Conservation (phyloP, 2,113 vertebrate species). For the Calidris pygmaea region DNA sequence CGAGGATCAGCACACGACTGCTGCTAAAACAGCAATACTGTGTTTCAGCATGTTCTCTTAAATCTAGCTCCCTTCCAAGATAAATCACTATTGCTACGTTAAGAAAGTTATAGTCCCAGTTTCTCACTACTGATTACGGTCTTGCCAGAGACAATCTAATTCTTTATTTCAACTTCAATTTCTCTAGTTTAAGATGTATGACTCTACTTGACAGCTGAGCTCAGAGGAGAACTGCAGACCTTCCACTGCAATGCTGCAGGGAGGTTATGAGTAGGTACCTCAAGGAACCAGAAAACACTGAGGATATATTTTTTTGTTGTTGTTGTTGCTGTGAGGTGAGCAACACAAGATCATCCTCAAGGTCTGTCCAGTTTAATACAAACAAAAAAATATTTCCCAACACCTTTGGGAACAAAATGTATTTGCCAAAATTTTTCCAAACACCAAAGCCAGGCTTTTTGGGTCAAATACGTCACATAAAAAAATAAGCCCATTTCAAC, state of each 20-base stretch:
- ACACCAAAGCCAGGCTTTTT: neutral
- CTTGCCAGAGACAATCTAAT: neutral
- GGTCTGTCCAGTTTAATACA: neutral
- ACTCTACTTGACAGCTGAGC: neutral
- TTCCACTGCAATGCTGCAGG: neutral
- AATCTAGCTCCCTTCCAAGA: neutral
- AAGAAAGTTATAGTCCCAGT: neutral
- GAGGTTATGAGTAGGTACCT: neutral
- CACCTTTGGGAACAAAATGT: neutral
- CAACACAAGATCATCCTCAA: neutral
- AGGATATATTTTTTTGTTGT: neutral
- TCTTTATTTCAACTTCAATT: neutral
- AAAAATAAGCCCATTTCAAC: neutral
- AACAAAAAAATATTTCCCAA: neutral
- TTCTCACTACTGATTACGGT: neutral
- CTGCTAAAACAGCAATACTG: neutral
- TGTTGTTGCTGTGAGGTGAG: neutral
- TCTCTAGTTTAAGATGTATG: neutral
- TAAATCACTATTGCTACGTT: neutral
- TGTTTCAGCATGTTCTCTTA: neutral
- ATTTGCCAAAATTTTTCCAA: neutral
- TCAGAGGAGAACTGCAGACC: neutral
- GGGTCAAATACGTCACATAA: neutral
- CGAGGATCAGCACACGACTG: neutral
- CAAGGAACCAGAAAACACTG: rapidly evolving